Percentiles rank a stretch among this genome's conserved stretches.
Evolutionary conservation across 1,140 invertebrate species (phyloP).

Genomic region (Drosophila ironensis): DNA sequence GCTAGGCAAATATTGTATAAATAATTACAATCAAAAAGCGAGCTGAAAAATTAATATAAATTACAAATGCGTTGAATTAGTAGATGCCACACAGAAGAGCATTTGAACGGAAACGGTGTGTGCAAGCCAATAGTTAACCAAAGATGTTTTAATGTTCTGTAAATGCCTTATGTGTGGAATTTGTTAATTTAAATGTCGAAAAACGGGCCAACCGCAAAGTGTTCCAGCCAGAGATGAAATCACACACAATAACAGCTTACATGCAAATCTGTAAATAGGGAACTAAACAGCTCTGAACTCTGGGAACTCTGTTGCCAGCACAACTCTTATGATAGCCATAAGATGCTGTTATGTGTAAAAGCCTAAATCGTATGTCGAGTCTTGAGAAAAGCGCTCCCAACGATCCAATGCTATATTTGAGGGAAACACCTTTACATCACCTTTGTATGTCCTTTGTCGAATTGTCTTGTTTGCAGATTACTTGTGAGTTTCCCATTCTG

Average conservation of each 20-base stretch:
- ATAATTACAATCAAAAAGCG: conserved; percentile 3
- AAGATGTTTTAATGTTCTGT: conserved; percentile 21
- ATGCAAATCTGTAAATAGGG: conserved; percentile 11
- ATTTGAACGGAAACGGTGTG: conserved; percentile 6
- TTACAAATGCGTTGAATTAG: conserved; percentile 29
- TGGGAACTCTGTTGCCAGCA: conserved; percentile 10
- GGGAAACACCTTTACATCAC: conserved; percentile 11
- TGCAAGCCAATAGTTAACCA: conserved; percentile 20
- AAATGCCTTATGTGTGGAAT: conserved; percentile 26
- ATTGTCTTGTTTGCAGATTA: conserved; percentile 2
- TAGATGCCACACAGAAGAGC: conserved; percentile 37
- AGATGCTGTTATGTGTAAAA: conserved; percentile 13
- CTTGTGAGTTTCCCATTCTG: conserved; percentile 2
- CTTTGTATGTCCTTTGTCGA: conserved; percentile 22
- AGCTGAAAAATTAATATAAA: conserved; percentile 23
- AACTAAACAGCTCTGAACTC: neutral
- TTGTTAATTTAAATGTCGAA: conserved; percentile 41
- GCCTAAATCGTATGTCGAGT: conserved; percentile 8
- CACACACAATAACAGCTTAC: neutral
- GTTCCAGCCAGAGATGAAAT: conserved; percentile 25
- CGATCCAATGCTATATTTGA: conserved; percentile 14
- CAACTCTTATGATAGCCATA: conserved; percentile 18
- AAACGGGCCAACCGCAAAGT: conserved; percentile 44
- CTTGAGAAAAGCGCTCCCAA: neutral
- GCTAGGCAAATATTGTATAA: conserved; percentile 50